phyloP scores from a whole-genome alignment of 1,140 invertebrate species.

The Pseudomyrmex gracilis region DNA sequence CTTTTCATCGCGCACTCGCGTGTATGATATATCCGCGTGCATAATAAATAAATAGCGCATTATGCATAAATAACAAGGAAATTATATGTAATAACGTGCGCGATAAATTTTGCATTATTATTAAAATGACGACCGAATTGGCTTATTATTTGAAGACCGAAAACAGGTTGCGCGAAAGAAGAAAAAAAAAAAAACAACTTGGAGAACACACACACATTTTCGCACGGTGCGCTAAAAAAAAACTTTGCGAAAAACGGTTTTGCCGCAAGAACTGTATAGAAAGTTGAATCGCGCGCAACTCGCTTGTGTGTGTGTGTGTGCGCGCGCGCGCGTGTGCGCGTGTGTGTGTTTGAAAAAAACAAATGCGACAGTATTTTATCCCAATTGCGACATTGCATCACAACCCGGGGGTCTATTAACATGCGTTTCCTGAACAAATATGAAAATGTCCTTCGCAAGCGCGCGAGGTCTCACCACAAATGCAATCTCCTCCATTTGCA shows the following conservation, averaged over 20 bases:
- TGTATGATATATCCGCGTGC: no score
- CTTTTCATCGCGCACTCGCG: no score
- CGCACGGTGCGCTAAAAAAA: no score
- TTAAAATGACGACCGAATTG: conserved; percentile 12
- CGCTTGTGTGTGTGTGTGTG: neutral
- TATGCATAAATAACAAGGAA: conserved; percentile 30
- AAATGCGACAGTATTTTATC: conserved; percentile 13
- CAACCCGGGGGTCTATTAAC: conserved; percentile 50
- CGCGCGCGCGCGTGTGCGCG: no score
- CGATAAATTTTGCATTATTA: conserved; percentile 17
- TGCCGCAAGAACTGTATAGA: neutral
- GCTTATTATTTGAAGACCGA: neutral
- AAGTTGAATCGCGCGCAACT: neutral
- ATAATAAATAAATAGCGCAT: neutral
- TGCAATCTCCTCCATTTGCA: conserved; percentile 65
- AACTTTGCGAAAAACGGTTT: no score
- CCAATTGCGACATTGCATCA: neutral
- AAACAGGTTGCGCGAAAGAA: no score
- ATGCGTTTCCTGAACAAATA: conserved; percentile 63
- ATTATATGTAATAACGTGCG: neutral
- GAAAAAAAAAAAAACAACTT: neutral
- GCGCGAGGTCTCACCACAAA: conserved; percentile 50
- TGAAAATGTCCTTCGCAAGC: conserved; percentile 59
- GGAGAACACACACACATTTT: no score
- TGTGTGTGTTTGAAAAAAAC: conserved; percentile 8